Conservation (phyloP, 2,888 invertebrate species). For the Dryadula phaetusa region DNA sequence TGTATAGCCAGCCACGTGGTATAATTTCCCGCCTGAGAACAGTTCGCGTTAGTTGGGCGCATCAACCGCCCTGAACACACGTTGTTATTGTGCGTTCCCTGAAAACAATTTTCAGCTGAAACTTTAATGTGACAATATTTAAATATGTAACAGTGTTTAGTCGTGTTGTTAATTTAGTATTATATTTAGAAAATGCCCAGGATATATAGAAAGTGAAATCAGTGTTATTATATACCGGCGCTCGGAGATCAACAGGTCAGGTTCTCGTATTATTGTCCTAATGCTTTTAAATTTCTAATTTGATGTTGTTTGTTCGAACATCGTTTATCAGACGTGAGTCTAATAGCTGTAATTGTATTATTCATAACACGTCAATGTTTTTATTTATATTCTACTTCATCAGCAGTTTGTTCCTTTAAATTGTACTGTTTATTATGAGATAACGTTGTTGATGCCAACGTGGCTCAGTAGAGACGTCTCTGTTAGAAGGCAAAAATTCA, state of each 20-base stretch:
- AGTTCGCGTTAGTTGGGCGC: conserved; percentile 47
- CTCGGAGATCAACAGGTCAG: conserved; percentile 70
- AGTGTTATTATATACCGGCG: conserved; percentile 29
- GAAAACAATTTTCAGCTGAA: conserved; percentile 32
- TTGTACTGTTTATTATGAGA: background rate
- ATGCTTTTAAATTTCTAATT: conserved; percentile 33
- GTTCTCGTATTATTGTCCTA: conserved; percentile 52
- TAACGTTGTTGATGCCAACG: background rate
- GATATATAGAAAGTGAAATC: conserved; percentile 45
- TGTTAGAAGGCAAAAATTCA: too few species aligned
- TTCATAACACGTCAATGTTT: background rate
- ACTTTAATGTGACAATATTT: conserved; percentile 51
- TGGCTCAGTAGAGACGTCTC: background rate
- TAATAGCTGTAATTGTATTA: background rate
- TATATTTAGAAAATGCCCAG: conserved; percentile 57
- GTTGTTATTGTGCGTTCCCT: conserved; percentile 33
- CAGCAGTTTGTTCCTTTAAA: background rate
- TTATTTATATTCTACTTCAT: background rate
- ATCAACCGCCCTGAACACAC: conserved; percentile 46
- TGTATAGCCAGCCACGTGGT: conserved; percentile 46
- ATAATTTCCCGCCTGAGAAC: conserved; percentile 50
- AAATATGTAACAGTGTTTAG: conserved; percentile 55
- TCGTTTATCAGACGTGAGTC: background rate
- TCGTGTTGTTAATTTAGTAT: conserved; percentile 53
- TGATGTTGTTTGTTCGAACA: conserved; percentile 8